These are phyloP conservation scores for Blastobasis lacticolella DNA, from an alignment of 2,888 invertebrate species.

Conservation along the genomic window DNA sequence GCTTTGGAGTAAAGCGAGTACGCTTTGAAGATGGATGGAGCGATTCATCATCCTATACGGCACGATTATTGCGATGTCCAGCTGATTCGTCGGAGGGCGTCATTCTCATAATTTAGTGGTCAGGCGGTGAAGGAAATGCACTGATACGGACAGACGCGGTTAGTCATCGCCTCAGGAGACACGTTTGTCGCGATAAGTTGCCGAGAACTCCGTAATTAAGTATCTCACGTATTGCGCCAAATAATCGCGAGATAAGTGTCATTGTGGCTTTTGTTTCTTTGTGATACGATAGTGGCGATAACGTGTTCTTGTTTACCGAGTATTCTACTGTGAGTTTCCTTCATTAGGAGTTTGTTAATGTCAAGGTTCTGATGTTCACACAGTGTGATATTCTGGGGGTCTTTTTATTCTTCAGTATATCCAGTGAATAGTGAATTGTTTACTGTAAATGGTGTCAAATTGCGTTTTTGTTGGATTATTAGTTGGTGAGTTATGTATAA, in stretches of 20 bases:
- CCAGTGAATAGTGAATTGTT: constrained; percentile 12
- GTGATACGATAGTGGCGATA: constrained; percentile 62
- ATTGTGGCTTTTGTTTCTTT: constrained; percentile 58
- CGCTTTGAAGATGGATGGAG: constrained; percentile 11
- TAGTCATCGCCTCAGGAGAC: constrained; percentile 63
- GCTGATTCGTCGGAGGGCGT: constrained; percentile 67
- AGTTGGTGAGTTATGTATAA: constrained; percentile 37
- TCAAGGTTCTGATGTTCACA: constrained; percentile 20
- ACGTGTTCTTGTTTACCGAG: constrained; percentile 52
- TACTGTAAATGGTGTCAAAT: constrained; percentile 54
- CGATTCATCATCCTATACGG: no score
- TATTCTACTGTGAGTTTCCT: constrained; percentile 26
- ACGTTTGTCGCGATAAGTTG: constrained; percentile 43
- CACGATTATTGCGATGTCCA: constrained; percentile 33
- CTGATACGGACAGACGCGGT: constrained; percentile 56
- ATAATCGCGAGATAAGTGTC: constrained; percentile 44
- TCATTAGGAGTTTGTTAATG: constrained; percentile 34
- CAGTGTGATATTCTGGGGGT: constrained; percentile 15
- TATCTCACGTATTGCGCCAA: constrained; percentile 39
- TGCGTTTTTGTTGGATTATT: constrained; percentile 57
- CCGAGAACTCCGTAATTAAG: constrained; percentile 32
- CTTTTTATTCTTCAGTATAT: constrained; percentile 5
- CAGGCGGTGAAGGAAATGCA: constrained; percentile 43
- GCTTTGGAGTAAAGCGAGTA: constrained; percentile 23
- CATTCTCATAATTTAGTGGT: constrained; percentile 37